A percentile compares a stretch with the other conserved stretches of the same genome.
phyloP scores from a whole-genome alignment of 1,140 invertebrate genomes.

The Euglossa dilemma region DNA sequence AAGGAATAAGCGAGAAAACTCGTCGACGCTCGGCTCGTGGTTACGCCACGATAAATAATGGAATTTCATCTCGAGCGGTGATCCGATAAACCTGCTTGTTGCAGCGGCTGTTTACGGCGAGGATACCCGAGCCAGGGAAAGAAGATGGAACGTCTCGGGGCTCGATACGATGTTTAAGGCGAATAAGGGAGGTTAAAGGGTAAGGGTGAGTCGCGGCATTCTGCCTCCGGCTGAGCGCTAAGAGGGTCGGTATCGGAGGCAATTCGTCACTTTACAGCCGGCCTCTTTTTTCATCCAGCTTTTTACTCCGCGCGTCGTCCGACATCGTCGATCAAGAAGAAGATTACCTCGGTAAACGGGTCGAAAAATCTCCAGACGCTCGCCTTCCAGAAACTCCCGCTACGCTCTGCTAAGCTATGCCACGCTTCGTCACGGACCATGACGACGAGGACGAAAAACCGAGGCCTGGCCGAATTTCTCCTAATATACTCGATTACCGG shows the following conservation, averaged over 20 bases:
- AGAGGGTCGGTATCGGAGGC: slow-evolving; percentile 43
- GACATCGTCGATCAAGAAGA: slow-evolving; percentile 35
- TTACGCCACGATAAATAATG: slow-evolving; percentile 37
- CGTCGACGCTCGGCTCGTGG: neutral
- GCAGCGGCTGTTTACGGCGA: slow-evolving; percentile 24
- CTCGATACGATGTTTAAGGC: slow-evolving; percentile 48
- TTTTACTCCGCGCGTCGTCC: neutral
- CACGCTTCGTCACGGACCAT: too few relatives aligned
- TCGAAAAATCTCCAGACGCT: neutral
- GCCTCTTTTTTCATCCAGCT: slow-evolving; percentile 30
- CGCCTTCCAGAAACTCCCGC: neutral
- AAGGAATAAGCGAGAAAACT: neutral
- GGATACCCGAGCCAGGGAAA: neutral
- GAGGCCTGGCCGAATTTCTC: neutral
- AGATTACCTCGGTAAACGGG: slow-evolving; percentile 29
- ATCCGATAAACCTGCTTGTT: slow-evolving; percentile 42
- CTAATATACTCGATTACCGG: slow-evolving; percentile 36
- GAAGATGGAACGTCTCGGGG: slow-evolving; percentile 19
- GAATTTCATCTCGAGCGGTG: slow-evolving; percentile 32
- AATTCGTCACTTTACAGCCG: slow-evolving; percentile 54
- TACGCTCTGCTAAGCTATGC: too few relatives aligned
- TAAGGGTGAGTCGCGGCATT: slow-evolving; percentile 13
- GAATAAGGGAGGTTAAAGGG: slow-evolving; percentile 53
- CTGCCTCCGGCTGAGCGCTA: slow-evolving; percentile 8
- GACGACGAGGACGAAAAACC: slow-evolving; percentile 1